These are phyloP conservation scores for Drosophila neutralis DNA, from an alignment of 2,888 invertebrate genomes.

Conservation along the genomic window DNA sequence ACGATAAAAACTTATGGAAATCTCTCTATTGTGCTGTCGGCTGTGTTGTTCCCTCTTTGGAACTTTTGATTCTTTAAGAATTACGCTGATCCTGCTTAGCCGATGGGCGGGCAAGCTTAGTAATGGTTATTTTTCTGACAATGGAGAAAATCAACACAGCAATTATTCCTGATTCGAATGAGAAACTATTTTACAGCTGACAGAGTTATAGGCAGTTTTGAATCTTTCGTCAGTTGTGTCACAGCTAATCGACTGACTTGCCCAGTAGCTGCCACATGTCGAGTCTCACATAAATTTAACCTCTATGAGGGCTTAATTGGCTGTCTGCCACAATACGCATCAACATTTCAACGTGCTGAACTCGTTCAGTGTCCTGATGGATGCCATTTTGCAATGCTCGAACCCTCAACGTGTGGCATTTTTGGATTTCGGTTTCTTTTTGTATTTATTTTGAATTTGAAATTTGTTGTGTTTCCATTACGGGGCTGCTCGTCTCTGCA, in stretches of 20 bases:
- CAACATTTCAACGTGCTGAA: conserved; percentile 48
- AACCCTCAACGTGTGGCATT: conserved; percentile 57
- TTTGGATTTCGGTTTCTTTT: conserved; percentile 33
- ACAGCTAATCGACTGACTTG: conserved; percentile 29
- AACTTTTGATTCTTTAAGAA: conserved; percentile 1
- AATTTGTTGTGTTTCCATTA: conserved; percentile 76
- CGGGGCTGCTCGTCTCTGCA: conserved; percentile 24
- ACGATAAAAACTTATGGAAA: neutral
- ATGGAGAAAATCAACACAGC: neutral
- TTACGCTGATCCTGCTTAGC: conserved; percentile 27
- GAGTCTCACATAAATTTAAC: conserved; percentile 70
- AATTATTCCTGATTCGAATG: neutral
- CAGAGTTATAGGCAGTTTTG: neutral
- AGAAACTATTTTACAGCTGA: neutral
- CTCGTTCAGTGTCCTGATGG: conserved; percentile 53
- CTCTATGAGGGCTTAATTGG: conserved; percentile 71
- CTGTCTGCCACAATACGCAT: conserved; percentile 66
- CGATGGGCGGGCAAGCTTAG: neutral
- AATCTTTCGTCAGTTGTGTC: conserved; percentile 19
- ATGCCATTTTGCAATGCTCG: conserved; percentile 43
- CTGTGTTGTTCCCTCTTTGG: conserved; percentile 24
- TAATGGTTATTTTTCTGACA: neutral
- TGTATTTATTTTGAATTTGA: conserved; percentile 74
- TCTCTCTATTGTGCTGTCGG: conserved; percentile 2
- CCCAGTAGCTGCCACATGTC: conserved; percentile 58